Conservation (phyloP, 2,113 vertebrate species). For the Willisornis vidua region DNA sequence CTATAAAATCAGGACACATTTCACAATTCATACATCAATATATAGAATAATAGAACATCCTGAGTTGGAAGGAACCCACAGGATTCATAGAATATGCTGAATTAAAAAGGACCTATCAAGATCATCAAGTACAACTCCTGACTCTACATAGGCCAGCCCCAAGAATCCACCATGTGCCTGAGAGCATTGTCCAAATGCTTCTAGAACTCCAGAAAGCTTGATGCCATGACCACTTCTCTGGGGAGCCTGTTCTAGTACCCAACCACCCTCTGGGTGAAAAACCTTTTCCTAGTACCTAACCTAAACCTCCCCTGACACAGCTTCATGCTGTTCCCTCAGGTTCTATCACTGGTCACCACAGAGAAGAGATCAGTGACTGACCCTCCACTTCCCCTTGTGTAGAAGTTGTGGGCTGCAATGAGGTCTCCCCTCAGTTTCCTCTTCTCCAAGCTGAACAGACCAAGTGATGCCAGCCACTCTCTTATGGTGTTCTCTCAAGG, state of each 20-base stretch:
- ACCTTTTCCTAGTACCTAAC: background rate
- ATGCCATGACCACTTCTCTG: background rate
- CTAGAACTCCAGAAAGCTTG: background rate
- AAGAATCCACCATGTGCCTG: background rate
- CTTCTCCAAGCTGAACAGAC: background rate
- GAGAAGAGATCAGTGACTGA: background rate
- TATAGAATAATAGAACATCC: background rate
- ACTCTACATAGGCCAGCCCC: background rate
- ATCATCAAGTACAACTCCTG: background rate
- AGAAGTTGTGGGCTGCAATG: background rate
- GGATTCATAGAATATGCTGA: background rate
- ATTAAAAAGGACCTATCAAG: background rate
- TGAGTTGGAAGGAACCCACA: background rate
- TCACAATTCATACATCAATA: background rate
- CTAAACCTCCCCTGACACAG: background rate
- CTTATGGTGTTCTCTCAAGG: rapidly evolving
- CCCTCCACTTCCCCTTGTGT: background rate
- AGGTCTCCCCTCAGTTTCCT: background rate
- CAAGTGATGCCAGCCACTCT: rapidly evolving
- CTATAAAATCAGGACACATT: background rate
- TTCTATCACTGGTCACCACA: background rate
- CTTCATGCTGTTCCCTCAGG: background rate
- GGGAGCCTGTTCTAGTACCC: background rate
- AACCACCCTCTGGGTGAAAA: background rate
- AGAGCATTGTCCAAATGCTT: background rate